Base-by-base conservation (phyloP, 2,113 vertebrate species). In the Microtus ochrogaster region DNA sequence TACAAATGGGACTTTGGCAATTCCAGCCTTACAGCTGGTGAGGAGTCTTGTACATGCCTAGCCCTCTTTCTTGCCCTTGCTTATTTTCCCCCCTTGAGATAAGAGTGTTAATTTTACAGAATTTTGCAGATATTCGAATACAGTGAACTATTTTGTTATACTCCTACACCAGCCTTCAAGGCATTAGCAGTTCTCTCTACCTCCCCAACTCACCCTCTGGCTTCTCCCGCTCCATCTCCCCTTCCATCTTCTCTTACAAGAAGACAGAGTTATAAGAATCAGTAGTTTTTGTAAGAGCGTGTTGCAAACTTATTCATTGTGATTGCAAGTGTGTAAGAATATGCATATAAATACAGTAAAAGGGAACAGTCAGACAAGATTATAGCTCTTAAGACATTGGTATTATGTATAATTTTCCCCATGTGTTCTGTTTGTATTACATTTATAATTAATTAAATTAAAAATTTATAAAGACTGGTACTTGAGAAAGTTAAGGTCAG, bases 401-500 rank as follows among this genome's bases (percentile, higher is more conserved):
- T 87, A 73, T 89, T 85, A 58, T 11, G 12, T 85, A 49, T 91
- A 44, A 86, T 93, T 95, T 74, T 4, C 13, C 58, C 21, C 26
- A 6, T 47, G 13, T 89, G 78, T 85, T 87, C 76, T 86, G 13
- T 95, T 92, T 81, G n/a, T 86, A 13, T 63, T 92, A 52, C n/a
- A 93, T 96, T 96, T 93, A 70, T 96, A 93, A 91, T 87, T 91
- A 96, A 95, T 68, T 91, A 61, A 85, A 55, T 94, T 95, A 86
- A 94, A 96, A 44, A 49, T 61, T 21, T 90, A 61, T 92, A 36
- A 90, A 85, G 73, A 89, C 76, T 83, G 61, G 68, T 95, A 74
- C 81, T 93, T 92, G 74, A 93, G 70, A 84, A 96, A 96, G 72
- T 87, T 92, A 72, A 84, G 58, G 19, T 97, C 86, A 87, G 14